Conservation (phyloP, 2,113 vertebrate species). For the Spea bombifrons region DNA sequence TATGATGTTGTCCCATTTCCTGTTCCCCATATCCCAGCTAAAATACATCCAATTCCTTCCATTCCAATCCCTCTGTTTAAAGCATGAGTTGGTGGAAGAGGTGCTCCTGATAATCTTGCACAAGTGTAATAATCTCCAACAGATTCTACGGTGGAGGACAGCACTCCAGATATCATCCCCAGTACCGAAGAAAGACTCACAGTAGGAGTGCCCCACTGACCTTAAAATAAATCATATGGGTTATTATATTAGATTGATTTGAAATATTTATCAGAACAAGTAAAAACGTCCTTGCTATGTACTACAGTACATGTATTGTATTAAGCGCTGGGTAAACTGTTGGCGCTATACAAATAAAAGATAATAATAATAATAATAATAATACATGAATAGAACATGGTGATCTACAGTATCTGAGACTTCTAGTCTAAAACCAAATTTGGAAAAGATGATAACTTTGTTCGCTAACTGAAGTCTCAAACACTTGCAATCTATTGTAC, state of each 20-base stretch:
- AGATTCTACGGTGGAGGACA: conserved; percentile 75
- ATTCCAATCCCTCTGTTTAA: conserved; percentile 72
- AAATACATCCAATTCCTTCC: conserved; percentile 72
- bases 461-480: too few species aligned
- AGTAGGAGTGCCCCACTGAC: conserved; percentile 73
- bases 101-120: conserved; percentile 64
- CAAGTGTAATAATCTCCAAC: conserved; percentile 64
- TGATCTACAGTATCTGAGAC: too few species aligned
- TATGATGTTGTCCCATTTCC: conserved; percentile 77
- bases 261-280: too few species aligned
- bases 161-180: conserved; percentile 71
- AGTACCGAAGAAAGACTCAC: conserved; percentile 70
- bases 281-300: too few species aligned
- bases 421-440: too few species aligned
- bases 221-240: conserved; percentile 50
- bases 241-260: neutral
- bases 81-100: conserved; percentile 70
- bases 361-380: too few species aligned
- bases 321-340: too few species aligned
- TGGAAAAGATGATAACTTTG: too few species aligned
- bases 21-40: conserved; percentile 72
- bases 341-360: too few species aligned
- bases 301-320: too few species aligned
- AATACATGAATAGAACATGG: too few species aligned
- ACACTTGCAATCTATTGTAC: too few species aligned